A percentile compares a stretch with the other conserved stretches of the same genome.
These are phyloP conservation scores for Misgurnus anguillicaudatus DNA, from an alignment of 2,113 vertebrate species.

Conservation along the genomic window DNA sequence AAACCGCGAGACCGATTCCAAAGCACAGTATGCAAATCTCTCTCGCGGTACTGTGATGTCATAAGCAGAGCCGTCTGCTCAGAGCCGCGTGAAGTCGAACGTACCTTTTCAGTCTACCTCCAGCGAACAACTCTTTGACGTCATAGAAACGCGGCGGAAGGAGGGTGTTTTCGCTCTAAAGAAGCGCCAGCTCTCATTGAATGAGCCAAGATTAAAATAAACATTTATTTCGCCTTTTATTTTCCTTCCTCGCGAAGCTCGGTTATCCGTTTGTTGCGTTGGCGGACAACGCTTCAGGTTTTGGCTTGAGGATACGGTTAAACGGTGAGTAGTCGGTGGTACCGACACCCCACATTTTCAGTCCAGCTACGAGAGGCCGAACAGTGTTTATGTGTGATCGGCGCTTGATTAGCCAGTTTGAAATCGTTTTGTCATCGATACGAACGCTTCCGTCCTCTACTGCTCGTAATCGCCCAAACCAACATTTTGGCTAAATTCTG, in stretches of 20 bases:
- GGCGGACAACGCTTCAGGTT: not conserved
- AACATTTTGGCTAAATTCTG: not conserved
- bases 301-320: not conserved
- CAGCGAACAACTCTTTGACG: conserved; percentile 21
- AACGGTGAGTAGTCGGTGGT: conserved; percentile 32
- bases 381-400: conserved; percentile 30
- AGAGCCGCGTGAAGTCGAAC: too few species aligned
- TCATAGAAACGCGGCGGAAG: conserved; percentile 51
- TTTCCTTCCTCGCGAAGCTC: not conserved
- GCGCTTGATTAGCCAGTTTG: not conserved
- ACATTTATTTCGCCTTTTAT: not conserved
- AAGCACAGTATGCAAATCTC: too few species aligned
- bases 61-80: too few species aligned
- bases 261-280: not conserved
- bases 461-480: not conserved
- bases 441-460: not conserved
- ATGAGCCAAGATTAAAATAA: conserved; percentile 39
- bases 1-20: too few species aligned
- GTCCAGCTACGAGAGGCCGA: conserved; percentile 8
- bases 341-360: conserved; percentile 17
- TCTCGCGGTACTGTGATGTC: too few species aligned
- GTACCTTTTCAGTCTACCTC: not conserved
- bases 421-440: not conserved
- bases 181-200: conserved; percentile 53
- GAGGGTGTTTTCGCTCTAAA: conserved; percentile 49